Base-by-base conservation (phyloP, 2,797 vertebrate genomes). In the Syngnathus acus region DNA sequence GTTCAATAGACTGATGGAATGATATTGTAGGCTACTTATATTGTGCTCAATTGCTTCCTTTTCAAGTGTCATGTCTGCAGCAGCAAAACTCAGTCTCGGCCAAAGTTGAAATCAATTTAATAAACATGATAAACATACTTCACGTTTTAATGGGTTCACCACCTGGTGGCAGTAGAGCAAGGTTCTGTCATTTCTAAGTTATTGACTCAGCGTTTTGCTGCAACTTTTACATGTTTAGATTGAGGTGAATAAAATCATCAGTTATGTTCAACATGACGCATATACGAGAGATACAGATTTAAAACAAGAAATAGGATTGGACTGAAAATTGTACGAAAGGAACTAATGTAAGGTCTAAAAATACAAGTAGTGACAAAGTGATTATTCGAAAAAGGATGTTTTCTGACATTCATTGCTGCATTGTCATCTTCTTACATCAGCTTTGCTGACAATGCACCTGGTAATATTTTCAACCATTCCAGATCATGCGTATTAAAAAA, bases 1-100 rank as follows among this genome's bases (percentile, higher is more conserved):
- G 63, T 72, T 32, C 26, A 65, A 50, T 72, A 45, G 17, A 62
- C 54, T 37, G 54, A 17, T 37, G 4, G 13, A 58, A 17, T 21
- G 10, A 59, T 19, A 59, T 39, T 59, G 37, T 39, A 32, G 32
- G 32, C 32, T 32, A 32, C 32, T 39, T 17, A 19, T 59, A 38
- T 38, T 17, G 14, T 13, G 37, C 55, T 37, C 38, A n/a, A 9
- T 40, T 11, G 17, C 16, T 9, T 59, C 37, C 17, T 59, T 6
- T 58, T 58, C 16, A 53, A 53, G 11, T 39, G 17, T 19, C 39
- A 61, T 21, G n/a, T 11, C 14, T 61, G 39, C 37, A 42, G n/a
- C 40, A 23, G 10, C 10, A 62, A 43, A 6, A 62, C 43, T 1
- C 39, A 61, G n/a, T 43, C 9, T 21, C n/a, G 5, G 14, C 37